Conservation (phyloP, 1,140 invertebrate genomes). For the Drosophila repleta region DNA sequence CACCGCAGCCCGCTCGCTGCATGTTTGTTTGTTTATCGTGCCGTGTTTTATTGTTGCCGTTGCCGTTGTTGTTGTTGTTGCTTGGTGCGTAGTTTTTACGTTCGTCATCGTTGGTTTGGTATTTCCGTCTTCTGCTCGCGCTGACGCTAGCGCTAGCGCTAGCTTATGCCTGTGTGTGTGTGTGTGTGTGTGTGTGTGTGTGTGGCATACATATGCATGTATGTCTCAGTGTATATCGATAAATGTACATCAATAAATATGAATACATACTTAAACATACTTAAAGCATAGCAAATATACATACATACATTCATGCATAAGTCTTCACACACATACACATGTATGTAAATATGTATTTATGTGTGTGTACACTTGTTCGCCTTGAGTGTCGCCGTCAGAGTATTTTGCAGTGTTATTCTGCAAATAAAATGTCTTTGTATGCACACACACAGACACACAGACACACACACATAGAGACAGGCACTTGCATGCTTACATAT, state of each 20-base stretch:
- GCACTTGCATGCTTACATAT: conserved; percentile 24
- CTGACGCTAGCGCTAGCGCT: conserved; percentile 28
- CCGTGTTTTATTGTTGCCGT: conserved; percentile 72
- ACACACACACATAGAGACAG: background rate
- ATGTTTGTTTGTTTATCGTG: conserved; percentile 82
- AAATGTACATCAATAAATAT: background rate
- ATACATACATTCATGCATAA: background rate
- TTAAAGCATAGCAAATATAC: background rate
- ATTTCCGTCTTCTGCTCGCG: conserved; percentile 75
- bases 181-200: background rate
- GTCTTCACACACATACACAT: conserved; percentile 3
- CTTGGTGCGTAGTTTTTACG: conserved; percentile 80
- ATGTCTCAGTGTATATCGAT: conserved; percentile 3
- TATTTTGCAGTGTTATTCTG: conserved; percentile 62
- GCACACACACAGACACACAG: background rate
- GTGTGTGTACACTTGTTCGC: conserved; percentile 46
- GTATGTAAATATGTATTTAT: conserved; percentile 3
- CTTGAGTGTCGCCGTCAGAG: conserved; percentile 62
- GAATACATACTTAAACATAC: background rate
- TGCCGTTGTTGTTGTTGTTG: conserved; percentile 50
- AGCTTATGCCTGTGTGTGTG: conserved; percentile 16
- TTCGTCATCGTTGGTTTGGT: conserved; percentile 79
- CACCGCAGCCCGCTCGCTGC: conserved; percentile 16
- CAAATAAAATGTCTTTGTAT: conserved; percentile 64
- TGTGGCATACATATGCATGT: conserved; percentile 16